Evolutionary conservation across 2,797 vertebrate genomes (phyloP).

Genomic region (Leuciscus waleckii): DNA sequence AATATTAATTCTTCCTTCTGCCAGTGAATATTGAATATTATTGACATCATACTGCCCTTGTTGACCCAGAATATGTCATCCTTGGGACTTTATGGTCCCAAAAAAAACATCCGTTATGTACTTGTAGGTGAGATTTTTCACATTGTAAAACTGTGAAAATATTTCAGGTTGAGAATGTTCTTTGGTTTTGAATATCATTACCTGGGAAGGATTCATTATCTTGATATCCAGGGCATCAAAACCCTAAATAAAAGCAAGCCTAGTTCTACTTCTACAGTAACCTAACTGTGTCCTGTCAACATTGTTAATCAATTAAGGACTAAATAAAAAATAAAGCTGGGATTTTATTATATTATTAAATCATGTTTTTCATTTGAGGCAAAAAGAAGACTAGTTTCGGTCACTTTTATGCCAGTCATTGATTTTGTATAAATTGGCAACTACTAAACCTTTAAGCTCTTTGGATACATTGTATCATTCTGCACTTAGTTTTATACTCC

Average conservation of each 20-base stretch:
- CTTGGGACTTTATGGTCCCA: neutral
- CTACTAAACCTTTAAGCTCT: too few relatives aligned
- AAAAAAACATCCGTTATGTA: neutral
- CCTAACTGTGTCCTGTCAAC: neutral
- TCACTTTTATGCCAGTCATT: too few relatives aligned
- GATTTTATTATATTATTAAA: too few relatives aligned
- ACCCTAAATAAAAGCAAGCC: neutral
- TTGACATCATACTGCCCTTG: neutral
- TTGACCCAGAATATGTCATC: neutral
- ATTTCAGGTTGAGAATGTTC: slow-evolving; percentile 4
- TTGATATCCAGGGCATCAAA: neutral
- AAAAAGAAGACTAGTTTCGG: too few relatives aligned
- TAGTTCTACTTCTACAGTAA: slow-evolving; percentile 1
- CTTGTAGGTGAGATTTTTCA: neutral
- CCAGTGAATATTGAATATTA: neutral
- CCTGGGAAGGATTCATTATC: neutral
- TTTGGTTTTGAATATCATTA: neutral
- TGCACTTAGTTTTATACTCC: too few relatives aligned
- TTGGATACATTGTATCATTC: too few relatives aligned
- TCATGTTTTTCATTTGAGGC: too few relatives aligned
- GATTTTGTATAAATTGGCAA: too few relatives aligned
- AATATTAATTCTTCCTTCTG: neutral
- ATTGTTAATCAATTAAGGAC: neutral
- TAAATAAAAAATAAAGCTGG: too few relatives aligned
- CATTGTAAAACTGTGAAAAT: slow-evolving; percentile 21